Evolutionary conservation across 2,113 vertebrate species (phyloP).

Genomic region (Orthochromis malagaraziensis): DNA sequence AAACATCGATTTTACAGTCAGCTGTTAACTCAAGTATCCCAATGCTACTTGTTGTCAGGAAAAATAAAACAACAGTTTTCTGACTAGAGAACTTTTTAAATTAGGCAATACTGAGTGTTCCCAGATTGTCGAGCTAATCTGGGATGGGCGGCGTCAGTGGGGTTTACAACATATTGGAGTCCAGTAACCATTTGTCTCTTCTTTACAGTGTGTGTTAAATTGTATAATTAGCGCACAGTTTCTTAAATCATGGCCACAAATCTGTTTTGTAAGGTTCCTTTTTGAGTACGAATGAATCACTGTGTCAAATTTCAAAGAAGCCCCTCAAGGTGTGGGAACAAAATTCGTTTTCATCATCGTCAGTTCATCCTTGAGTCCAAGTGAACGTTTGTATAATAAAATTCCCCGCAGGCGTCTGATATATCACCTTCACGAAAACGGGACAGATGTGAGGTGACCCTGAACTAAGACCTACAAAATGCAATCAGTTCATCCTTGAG

Average conservation of each 20-base stretch:
- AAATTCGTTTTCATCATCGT: background rate
- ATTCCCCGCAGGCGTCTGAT: background rate
- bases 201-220: background rate
- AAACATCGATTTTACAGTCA: background rate
- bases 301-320: background rate
- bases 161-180: background rate
- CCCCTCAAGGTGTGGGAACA: background rate
- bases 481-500: background rate
- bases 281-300: background rate
- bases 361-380: background rate
- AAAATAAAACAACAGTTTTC: background rate
- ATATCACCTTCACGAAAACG: background rate
- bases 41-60: conserved; percentile 6
- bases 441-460: background rate
- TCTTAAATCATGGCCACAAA: background rate
- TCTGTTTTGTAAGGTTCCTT: background rate
- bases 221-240: background rate
- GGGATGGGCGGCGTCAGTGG: background rate
- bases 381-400: background rate
- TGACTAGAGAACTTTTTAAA: background rate
- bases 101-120: background rate
- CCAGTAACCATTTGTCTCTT: background rate
- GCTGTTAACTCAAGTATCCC: conserved; percentile 18
- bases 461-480: background rate
- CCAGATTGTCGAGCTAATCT: background rate